A percentile compares a stretch with the other conserved stretches of the same genome.
Conservation (phyloP, 2,113 vertebrate genomes). For the Silurus asotus region DNA sequence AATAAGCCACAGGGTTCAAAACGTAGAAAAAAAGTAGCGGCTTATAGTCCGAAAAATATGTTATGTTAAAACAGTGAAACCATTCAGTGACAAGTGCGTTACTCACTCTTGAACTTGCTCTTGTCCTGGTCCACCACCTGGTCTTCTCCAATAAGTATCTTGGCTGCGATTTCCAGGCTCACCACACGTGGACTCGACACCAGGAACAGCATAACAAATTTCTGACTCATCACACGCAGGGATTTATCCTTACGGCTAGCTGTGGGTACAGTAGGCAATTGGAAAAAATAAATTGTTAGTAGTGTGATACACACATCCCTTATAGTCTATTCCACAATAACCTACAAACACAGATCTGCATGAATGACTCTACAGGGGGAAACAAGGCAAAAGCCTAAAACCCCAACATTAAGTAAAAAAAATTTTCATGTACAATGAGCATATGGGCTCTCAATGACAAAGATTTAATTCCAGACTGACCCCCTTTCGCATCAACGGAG, state of each 20-base stretch:
- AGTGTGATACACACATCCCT: not conserved
- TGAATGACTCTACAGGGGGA: not conserved
- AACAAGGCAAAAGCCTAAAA: not conserved
- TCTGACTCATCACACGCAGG: constrained; percentile 95
- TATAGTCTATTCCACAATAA: not conserved
- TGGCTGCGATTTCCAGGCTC: constrained; percentile 91
- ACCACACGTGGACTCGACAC: constrained; percentile 87
- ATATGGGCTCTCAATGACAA: not conserved
- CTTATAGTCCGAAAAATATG: too few species aligned
- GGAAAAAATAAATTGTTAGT: not conserved
- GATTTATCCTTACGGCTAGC: constrained; percentile 96
- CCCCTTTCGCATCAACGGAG: constrained; percentile 89
- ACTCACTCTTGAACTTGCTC: constrained; percentile 99
- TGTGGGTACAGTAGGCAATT: constrained; percentile 60
- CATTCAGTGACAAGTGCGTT: not conserved
- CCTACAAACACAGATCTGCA: not conserved
- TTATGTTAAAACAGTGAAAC: too few species aligned
- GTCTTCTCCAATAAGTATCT: constrained; percentile 94
- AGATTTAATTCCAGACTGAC: constrained; percentile 64
- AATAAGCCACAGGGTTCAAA: too few species aligned
- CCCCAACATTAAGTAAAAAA: not conserved
- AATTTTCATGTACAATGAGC: not conserved
- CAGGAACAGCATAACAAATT: constrained; percentile 97
- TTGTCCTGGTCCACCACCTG: constrained; percentile 86
- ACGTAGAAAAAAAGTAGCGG: too few species aligned